Evolutionary conservation across 2,888 invertebrate genomes (phyloP).

Genomic region (Macaria notata): DNA sequence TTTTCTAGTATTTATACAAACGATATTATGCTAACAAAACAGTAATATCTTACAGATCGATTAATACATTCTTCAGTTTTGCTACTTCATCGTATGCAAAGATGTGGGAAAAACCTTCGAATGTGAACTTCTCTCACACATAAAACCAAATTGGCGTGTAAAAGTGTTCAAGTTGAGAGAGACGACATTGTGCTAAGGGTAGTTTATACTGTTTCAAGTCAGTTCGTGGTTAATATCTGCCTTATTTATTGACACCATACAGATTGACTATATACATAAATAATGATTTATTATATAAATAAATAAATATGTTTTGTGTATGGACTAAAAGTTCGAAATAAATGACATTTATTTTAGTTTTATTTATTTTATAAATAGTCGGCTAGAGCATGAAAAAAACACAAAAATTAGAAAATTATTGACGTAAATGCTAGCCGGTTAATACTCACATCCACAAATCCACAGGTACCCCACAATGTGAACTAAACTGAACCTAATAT

Average conservation of each 20-base stretch:
- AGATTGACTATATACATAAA: too few species aligned
- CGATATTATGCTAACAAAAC: neutral
- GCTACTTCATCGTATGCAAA: constrained; percentile 8
- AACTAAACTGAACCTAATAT: neutral
- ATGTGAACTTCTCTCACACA: constrained; percentile 33
- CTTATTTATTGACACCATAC: too few species aligned
- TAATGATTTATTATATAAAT: too few species aligned
- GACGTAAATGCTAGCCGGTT: neutral
- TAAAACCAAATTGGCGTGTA: constrained; percentile 36
- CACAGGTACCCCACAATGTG: constrained; percentile 5
- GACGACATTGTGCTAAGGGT: neutral
- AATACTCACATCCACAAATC: neutral
- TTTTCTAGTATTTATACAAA: too few species aligned
- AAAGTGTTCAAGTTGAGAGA: constrained; percentile 21
- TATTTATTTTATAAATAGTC: too few species aligned
- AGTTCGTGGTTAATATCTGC: too few species aligned
- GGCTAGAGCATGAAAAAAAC: neutral
- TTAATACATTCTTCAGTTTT: constrained; percentile 7
- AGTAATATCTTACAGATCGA: neutral
- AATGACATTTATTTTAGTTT: too few species aligned
- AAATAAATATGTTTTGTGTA: too few species aligned
- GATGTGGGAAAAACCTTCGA: constrained; percentile 12
- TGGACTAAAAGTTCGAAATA: too few species aligned
- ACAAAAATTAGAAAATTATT: neutral
- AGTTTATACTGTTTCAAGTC: neutral